Conservation (phyloP, 2,797 vertebrate genomes). For the Chaetophractus vellerosus region DNA sequence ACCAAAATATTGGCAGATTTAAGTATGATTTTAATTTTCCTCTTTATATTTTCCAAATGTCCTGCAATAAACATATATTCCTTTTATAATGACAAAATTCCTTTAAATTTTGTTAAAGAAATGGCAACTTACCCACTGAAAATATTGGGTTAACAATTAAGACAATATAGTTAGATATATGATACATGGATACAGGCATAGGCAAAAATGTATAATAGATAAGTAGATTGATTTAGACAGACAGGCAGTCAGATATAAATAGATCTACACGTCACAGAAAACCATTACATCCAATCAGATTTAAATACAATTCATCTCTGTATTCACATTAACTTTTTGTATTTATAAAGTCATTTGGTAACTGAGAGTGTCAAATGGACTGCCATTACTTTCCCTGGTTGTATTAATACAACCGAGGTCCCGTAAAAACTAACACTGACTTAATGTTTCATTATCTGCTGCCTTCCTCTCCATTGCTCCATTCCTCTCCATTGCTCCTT, state of each 20-base stretch:
- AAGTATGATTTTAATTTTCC: constrained; percentile 35
- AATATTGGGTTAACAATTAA: not conserved
- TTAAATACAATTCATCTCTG: not conserved
- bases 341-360: constrained; percentile 23
- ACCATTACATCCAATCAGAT: not conserved
- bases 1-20: not conserved
- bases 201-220: not conserved
- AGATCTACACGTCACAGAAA: not conserved
- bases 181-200: not conserved
- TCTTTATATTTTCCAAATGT: not conserved
- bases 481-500: not conserved
- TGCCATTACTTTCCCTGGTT: not conserved
- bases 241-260: not conserved
- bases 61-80: not conserved
- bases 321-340: constrained; percentile 19
- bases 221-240: not conserved
- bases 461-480: not conserved
- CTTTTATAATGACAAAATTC: constrained; percentile 22
- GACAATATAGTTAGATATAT: not conserved
- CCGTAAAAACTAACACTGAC: not conserved
- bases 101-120: not conserved
- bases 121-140: not conserved
- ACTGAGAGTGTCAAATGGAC: not conserved
- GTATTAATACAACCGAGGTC: constrained; percentile 8
- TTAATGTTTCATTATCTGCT: not conserved